A percentile compares a stretch with the other conserved stretches of the same genome.
These are phyloP conservation scores for Drepana arcuata DNA, from an alignment of 1,140 invertebrate species.

Conservation along the genomic window DNA sequence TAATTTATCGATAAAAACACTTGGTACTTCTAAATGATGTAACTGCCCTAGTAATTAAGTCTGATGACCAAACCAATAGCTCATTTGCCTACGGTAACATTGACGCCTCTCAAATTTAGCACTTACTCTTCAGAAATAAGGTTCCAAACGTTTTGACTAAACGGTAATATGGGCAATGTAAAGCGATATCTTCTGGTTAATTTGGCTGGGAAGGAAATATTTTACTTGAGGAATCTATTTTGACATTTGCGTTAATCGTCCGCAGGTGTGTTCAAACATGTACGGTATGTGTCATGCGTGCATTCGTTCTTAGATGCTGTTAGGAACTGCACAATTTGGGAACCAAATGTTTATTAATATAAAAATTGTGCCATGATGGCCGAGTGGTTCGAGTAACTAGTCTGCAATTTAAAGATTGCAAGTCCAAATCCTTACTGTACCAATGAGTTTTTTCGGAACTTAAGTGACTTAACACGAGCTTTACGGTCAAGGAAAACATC, in stretches of 20 bases:
- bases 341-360: no score
- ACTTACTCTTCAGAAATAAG: neutral
- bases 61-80: slow-evolving; percentile 4
- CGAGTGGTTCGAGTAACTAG: no score
- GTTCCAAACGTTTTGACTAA: neutral
- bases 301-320: no score
- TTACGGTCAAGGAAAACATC: no score
- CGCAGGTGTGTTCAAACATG: slow-evolving; percentile 43
- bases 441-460: no score
- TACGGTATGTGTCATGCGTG: slow-evolving; percentile 26
- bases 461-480: no score
- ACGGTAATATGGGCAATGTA: slow-evolving; percentile 5
- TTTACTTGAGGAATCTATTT: slow-evolving; percentile 51
- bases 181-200: slow-evolving; percentile 19
- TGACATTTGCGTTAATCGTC: slow-evolving; percentile 60
- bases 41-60: slow-evolving; percentile 40
- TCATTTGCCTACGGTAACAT: neutral
- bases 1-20: no score
- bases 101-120: neutral
- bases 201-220: slow-evolving; percentile 38
- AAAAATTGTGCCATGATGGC: no score
- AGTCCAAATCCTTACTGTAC: no score
- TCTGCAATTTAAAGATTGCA: no score
- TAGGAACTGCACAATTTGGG: no score
- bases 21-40: no score